phyloP scores from a whole-genome alignment of 2,113 vertebrate species.

The Dolichotis patagonum region DNA sequence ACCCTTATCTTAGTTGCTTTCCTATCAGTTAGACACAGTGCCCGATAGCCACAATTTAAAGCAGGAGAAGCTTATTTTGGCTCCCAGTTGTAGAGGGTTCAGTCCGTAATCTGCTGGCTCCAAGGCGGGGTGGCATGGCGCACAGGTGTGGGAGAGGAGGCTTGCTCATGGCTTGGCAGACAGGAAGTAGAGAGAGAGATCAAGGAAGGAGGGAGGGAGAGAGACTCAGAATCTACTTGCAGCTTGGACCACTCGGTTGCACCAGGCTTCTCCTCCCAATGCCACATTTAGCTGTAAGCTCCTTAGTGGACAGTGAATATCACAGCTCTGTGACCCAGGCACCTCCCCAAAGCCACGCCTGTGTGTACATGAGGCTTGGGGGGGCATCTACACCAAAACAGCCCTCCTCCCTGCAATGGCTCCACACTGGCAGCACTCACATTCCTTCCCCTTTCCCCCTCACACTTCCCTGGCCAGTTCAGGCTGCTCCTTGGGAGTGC shows the following conservation, averaged over 20 bases:
- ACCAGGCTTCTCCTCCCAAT: not conserved
- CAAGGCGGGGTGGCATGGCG: not conserved
- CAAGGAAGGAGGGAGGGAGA: not conserved
- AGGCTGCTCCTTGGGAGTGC: not conserved
- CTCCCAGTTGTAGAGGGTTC: not conserved
- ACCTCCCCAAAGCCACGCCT: not conserved
- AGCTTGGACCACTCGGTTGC: not conserved
- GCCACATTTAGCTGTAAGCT: not conserved
- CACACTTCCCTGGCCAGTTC: not conserved
- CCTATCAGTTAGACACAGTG: not conserved
- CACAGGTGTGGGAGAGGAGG: not conserved
- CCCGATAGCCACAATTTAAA: not conserved
- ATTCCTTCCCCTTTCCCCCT: accelerated
- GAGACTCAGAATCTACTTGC: not conserved
- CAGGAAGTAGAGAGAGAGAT: not conserved
- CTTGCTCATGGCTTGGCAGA: not conserved
- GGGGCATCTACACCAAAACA: not conserved
- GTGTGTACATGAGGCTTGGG: not conserved
- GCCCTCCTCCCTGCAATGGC: accelerated
- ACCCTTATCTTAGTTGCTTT: not conserved
- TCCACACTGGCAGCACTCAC: not conserved
- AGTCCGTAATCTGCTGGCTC: not conserved
- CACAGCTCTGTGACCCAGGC: not conserved
- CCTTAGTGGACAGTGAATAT: not conserved
- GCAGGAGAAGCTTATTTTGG: not conserved